These are phyloP conservation scores for Peromyscus attwateri DNA, from an alignment of 2,797 vertebrate species.

Conservation along the genomic window DNA sequence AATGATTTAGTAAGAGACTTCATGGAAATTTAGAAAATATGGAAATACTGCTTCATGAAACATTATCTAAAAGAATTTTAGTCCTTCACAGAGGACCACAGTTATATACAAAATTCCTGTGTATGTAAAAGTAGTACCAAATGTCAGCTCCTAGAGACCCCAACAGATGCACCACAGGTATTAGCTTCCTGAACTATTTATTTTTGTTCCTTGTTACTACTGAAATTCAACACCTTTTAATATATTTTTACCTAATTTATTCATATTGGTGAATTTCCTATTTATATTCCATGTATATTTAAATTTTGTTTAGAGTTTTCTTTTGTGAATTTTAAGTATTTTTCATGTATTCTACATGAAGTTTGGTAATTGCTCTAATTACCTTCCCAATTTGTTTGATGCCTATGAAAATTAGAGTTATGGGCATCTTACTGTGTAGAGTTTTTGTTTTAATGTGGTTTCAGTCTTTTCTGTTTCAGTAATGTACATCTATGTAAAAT, in stretches of 20 bases:
- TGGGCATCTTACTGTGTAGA: not conserved
- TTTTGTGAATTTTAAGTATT: not conserved
- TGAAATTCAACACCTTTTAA: not conserved
- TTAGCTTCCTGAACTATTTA: not conserved
- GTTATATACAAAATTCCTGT: not conserved
- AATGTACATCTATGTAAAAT: slow-evolving; percentile 32
- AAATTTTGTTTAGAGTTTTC: not conserved
- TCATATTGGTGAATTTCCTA: not conserved
- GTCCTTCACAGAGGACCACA: not conserved
- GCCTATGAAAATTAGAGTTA: not conserved
- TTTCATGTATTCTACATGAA: not conserved
- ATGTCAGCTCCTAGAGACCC: not conserved
- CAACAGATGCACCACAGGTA: accelerated
- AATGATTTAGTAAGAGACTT: not conserved
- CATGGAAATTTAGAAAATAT: not conserved
- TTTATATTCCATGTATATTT: not conserved
- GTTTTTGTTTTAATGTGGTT: slow-evolving; percentile 13
- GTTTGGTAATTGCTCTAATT: not conserved
- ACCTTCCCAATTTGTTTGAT: not conserved
- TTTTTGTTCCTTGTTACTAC: not conserved
- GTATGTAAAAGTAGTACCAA: not conserved
- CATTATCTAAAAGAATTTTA: not conserved
- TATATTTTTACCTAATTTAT: not conserved
- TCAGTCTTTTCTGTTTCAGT: slow-evolving; percentile 14
- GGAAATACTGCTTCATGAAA: not conserved